Percentiles rank a stretch among this genome's conserved stretches.
Evolutionary conservation across 2,888 invertebrate species (phyloP).

Genomic region (Gasteruption jaculator): DNA sequence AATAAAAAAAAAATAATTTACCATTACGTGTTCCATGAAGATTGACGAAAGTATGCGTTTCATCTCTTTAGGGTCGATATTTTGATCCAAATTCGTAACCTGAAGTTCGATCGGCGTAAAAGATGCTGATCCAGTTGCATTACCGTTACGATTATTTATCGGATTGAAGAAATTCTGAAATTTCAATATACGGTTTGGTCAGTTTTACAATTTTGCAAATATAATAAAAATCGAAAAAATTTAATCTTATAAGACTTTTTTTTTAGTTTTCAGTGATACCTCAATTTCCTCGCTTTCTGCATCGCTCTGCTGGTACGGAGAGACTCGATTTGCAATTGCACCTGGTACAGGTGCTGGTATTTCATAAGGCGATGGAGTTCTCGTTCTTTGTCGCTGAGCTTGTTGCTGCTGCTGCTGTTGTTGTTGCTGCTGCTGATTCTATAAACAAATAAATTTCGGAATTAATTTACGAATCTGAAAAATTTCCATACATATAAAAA

Average conservation of each 20-base stretch:
- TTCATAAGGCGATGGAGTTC: constrained; percentile 48
- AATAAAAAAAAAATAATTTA: constrained; percentile 39
- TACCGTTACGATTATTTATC: constrained; percentile 38
- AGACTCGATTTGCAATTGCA: constrained; percentile 34
- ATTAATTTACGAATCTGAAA: constrained; percentile 1
- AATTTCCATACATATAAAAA: constrained; percentile 10
- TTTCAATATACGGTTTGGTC: constrained; percentile 4
- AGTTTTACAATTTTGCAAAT: constrained; percentile 3
- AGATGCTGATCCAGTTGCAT: constrained; percentile 29
- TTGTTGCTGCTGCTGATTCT: too few species aligned
- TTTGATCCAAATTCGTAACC: constrained; percentile 69
- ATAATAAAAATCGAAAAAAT: not conserved
- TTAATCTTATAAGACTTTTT: constrained; percentile 1
- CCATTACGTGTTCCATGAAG: constrained; percentile 64
- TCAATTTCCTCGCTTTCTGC: constrained; percentile 47
- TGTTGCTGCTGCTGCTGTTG: too few species aligned
- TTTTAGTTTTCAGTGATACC: constrained; percentile 31
- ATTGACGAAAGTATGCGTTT: constrained; percentile 60
- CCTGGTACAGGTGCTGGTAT: constrained; percentile 28
- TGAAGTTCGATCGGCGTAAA: constrained; percentile 57
- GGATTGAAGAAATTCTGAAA: constrained; percentile 48
- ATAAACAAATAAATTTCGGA: constrained; percentile 9
- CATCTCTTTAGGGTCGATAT: constrained; percentile 64
- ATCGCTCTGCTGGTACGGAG: constrained; percentile 41
- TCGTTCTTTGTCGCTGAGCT: constrained; percentile 31